Evolutionary conservation across 1,140 invertebrate species (phyloP), one percentile per base, ranked within the genome.

Genomic region (Drosophila lini): DNA sequence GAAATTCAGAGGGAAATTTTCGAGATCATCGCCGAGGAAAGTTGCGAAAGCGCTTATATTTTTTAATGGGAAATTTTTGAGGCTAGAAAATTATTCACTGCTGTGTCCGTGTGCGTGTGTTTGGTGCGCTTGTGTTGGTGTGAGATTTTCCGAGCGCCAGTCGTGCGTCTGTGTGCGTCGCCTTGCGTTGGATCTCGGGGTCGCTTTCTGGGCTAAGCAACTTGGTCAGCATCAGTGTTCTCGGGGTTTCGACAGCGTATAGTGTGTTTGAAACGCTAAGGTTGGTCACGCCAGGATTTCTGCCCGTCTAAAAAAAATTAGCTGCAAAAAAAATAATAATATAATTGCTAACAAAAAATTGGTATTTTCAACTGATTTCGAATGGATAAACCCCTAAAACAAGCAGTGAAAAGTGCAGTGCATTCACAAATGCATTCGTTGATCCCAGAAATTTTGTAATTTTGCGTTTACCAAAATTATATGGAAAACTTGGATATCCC

Each of bases 241-340:
- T 92, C 92, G 92, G 91, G 91, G 91, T 92, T 92, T 92, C 91
- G 86, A 91, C 92, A 91, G 90, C 90, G 92, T 92, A 91, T 92
- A 92, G 92, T 92, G 91, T 92, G 90, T 90, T 92, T 92, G 90
- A 89, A 92, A 92, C 91, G 92, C 92, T 92, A 92, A 92, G 92
- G 92, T 92, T 91, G 80, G 92, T 92, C 78, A 57, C 90, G 78
- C 77, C 84, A 88, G 84, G 84, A 88, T 88, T 88, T 81, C 52
- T 25, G 52, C 11, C 45, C 67, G 48, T 55, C 1, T 10, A 15
- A 8, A 76, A 76, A 59, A 83, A 73, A 59, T 15, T 50, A 67
- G 31, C 61, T 48, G 32, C 52, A 44, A 62, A 47, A 22, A 22
- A 55, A 48, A 45, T 25, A 60, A 44, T 48, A 22, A 61, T 25